Evolutionary conservation across 2,113 vertebrate genomes (phyloP).

Genomic region (Dermatemys mawii): DNA sequence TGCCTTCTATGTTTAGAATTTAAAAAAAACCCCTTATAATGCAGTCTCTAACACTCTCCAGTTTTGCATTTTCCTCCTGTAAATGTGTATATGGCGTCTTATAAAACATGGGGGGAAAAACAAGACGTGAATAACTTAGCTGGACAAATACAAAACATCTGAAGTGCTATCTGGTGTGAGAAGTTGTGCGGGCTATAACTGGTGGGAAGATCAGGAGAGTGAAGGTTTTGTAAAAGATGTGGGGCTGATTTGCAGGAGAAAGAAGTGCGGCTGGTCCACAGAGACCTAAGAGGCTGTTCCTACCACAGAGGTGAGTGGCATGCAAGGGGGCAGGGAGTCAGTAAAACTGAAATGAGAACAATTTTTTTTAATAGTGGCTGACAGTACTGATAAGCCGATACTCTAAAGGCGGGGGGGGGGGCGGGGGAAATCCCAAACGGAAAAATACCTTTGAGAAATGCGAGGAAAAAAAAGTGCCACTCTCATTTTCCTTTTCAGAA

Average conservation of each 20-base stretch:
- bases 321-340: not conserved
- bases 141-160: not conserved
- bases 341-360: not conserved
- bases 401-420: too few relatives aligned
- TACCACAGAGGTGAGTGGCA: not conserved
- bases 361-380: not conserved
- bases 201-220: not conserved
- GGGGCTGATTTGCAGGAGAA: not conserved
- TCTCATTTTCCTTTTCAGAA: not conserved
- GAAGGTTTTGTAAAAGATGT: not conserved
- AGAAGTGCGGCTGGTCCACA: not conserved
- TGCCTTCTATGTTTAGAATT: not conserved
- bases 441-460: not conserved
- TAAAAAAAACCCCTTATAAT: accelerated
- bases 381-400: not conserved
- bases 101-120: not conserved
- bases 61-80: not conserved
- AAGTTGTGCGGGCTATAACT: not conserved
- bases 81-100: not conserved
- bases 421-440: slow-evolving; percentile 1
- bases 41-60: not conserved
- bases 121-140: not conserved
- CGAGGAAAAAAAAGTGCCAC: not conserved
- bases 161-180: not conserved
- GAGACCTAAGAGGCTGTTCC: not conserved